Base-by-base conservation (phyloP, 2,797 vertebrate genomes). In the Neomorphus geoffroyi region DNA sequence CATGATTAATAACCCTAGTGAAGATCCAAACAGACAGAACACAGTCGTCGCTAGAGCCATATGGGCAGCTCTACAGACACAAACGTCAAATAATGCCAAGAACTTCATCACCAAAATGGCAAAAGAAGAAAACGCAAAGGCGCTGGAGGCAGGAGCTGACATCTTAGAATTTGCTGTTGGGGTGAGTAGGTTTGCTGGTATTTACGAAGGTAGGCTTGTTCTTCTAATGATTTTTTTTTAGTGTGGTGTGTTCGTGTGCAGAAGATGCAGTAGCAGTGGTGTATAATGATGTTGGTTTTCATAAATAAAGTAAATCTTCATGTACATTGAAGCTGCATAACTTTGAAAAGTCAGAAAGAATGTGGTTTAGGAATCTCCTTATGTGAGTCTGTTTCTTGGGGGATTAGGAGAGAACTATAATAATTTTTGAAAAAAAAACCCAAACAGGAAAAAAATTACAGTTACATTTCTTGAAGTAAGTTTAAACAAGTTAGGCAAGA, bases 51-150 rank as follows among this genome's bases (percentile, higher is more conserved):
- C 98, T 62, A 98, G 98, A 91, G 99, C 99, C n/a, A 98, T 99
- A 96, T 99, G 99, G 99, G 97, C 98, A 21, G 98, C 99, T 95
- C 98, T 99, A 74, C 99, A 99, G 96, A 99, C 99, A 3, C 99
- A 99, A 90, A 98, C 98, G 0, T 98, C 99, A 80, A 99, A 98
- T 94, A 98, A 99, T 32, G 99, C 99, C 94, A 99, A 99, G 97
- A 99, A 99, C 97, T 99, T 99, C 97, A 99, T 99, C 98, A 99
- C 99, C 94, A 99, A 99, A 97, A 97, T 99, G 98, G 97, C 98
- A 28, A 99, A 99, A 96, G 99, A 99, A 72, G 99, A 99, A 88
- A 99, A 98, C 1, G 98, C 98, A 5, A 93, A 97, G 5, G 98
- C 98, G 2, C 80, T 99, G 96, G 97, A 98, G 26, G 96, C 93